A percentile compares a stretch with the other conserved stretches of the same genome.
phyloP scores from a whole-genome alignment of 1,140 invertebrate species.

The Drosophila nannoptera region DNA sequence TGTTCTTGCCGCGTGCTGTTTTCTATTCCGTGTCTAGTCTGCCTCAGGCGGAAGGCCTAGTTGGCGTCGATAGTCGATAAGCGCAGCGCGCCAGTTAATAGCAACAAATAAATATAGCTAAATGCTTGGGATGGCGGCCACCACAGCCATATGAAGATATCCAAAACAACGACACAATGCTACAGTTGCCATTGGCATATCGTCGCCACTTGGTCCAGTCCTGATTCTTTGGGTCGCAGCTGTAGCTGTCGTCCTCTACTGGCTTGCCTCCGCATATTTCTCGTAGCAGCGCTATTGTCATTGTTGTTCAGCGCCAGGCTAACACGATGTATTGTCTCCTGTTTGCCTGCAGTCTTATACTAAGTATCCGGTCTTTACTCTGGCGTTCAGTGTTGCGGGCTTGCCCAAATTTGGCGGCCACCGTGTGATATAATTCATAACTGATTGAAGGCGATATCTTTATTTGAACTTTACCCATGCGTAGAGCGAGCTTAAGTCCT shows the following conservation, averaged over 20 bases:
- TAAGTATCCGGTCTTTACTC: conserved; percentile 2
- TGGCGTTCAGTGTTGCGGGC: conserved; percentile 32
- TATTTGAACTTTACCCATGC: conserved; percentile 57
- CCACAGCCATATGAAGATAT: conserved; percentile 74
- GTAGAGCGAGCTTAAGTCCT: too few species aligned
- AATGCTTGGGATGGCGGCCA: conserved; percentile 58
- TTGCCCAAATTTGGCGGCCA: conserved; percentile 68
- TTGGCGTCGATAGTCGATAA: conserved; percentile 71
- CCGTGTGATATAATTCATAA: conserved; percentile 78
- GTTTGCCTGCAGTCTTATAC: conserved; percentile 32
- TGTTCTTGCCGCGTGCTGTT: conserved; percentile 73
- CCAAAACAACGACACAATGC: conserved; percentile 78
- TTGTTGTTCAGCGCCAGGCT: conserved; percentile 46
- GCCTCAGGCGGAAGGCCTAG: background rate
- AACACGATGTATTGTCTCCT: conserved; percentile 53
- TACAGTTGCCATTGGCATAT: conserved; percentile 72
- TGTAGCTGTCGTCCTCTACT: conserved; percentile 30
- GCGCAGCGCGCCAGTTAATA: conserved; percentile 78
- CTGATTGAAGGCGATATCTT: conserved; percentile 73
- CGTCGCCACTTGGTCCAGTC: conserved; percentile 54
- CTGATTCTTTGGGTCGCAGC: conserved; percentile 8
- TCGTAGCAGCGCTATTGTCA: conserved; percentile 63
- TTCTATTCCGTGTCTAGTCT: conserved; percentile 63
- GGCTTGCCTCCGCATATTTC: conserved; percentile 43
- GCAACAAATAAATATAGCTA: conserved; percentile 79